These are phyloP conservation scores for Teleogryllus oceanicus DNA, from an alignment of 2,888 invertebrate species.

Conservation along the genomic window DNA sequence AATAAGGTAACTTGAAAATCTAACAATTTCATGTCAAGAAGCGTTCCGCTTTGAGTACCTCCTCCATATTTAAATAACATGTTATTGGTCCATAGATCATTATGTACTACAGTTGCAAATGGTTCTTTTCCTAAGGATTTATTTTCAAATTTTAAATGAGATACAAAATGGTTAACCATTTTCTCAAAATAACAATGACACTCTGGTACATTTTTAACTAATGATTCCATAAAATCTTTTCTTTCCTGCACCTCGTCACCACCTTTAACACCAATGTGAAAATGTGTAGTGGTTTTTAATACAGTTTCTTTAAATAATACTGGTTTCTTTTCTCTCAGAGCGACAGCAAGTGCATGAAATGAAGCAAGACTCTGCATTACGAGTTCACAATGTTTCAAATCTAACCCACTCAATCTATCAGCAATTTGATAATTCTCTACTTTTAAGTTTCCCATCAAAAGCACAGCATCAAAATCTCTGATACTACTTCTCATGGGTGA, in stretches of 20 bases:
- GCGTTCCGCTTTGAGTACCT: constrained; percentile 40
- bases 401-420: constrained; percentile 40
- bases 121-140: constrained; percentile 43
- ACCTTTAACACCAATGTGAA: background rate
- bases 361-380: background rate
- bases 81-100: constrained; percentile 61
- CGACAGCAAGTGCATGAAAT: constrained; percentile 21
- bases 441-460: constrained; percentile 58
- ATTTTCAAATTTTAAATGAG: background rate
- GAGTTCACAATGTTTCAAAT: constrained; percentile 22
- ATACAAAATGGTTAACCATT: background rate
- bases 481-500: constrained; percentile 43
- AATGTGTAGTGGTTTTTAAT: background rate
- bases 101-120: constrained; percentile 55
- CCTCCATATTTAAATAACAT: constrained; percentile 53
- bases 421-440: constrained; percentile 52
- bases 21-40: constrained; percentile 52
- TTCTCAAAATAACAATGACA: background rate
- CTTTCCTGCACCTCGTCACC: background rate
- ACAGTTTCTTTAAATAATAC: constrained; percentile 18
- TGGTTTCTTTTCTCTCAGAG: constrained; percentile 18
- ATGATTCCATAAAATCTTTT: background rate
- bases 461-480: constrained; percentile 52
- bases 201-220: background rate
- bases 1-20: constrained; percentile 59